Evolutionary conservation across 2,113 vertebrate genomes (phyloP).

Genomic region (Phrynocephalus versicolor): DNA sequence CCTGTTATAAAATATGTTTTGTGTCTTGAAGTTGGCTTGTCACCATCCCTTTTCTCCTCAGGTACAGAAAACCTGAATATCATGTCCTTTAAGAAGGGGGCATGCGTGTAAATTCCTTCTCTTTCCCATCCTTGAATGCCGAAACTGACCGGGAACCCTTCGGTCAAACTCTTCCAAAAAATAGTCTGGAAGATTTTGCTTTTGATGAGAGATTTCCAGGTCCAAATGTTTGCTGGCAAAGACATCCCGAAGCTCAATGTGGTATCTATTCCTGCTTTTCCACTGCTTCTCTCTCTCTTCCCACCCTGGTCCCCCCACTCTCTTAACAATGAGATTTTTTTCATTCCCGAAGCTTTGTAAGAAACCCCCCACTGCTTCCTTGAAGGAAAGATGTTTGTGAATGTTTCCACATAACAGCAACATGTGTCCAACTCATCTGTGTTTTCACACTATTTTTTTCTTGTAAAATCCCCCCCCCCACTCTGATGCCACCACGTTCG

Average conservation of each 20-base stretch:
- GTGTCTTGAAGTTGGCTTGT: neutral
- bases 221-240: neutral
- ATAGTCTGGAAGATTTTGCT: neutral
- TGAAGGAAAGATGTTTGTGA: slow-evolving; percentile 56
- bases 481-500: slow-evolving; percentile 14
- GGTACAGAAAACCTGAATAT: neutral
- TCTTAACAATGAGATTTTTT: slow-evolving; percentile 53
- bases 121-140: neutral
- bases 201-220: neutral
- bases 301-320: neutral
- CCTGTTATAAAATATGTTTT: neutral
- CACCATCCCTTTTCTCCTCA: neutral
- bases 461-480: slow-evolving; percentile 58
- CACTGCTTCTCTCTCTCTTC: slow-evolving; percentile 6
- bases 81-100: neutral
- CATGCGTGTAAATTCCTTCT: neutral
- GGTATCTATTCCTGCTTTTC: neutral
- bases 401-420: slow-evolving; percentile 59
- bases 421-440: slow-evolving; percentile 50
- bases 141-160: neutral
- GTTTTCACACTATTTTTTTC: slow-evolving; percentile 77
- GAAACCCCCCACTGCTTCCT: slow-evolving; percentile 16
- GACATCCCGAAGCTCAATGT: neutral
- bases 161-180: too few species aligned
- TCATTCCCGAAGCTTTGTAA: slow-evolving; percentile 41